Percentiles rank a stretch among this genome's conserved stretches.
Conservation (phyloP, 1,140 invertebrate genomes). For the Temnothorax nylanderi region DNA sequence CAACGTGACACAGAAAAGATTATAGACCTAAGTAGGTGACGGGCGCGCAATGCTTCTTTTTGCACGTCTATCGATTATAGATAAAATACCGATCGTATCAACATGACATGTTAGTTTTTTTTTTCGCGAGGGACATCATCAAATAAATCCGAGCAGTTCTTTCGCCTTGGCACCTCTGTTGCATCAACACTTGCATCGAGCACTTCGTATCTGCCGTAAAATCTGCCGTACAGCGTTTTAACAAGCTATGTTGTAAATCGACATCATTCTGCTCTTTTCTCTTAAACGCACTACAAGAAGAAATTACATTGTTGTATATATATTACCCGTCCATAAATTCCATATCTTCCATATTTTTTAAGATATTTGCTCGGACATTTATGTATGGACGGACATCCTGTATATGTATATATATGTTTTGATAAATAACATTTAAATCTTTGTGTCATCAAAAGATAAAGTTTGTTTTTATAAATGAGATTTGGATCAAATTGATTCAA, state of each 20-base stretch:
- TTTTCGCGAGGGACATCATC: neutral
- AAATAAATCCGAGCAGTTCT: neutral
- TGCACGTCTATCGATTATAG: neutral
- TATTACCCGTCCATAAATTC: neutral
- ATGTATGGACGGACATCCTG: too few species aligned
- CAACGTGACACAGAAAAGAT: neutral
- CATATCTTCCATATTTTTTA: too few species aligned
- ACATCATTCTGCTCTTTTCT: neutral
- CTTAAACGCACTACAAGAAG: neutral
- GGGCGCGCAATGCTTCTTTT: neutral
- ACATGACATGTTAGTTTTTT: neutral
- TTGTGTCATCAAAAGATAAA: neutral
- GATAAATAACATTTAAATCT: neutral
- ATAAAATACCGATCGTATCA: constrained; percentile 34
- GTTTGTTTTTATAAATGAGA: neutral
- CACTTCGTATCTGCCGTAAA: neutral
- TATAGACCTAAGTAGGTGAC: neutral
- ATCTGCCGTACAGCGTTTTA: neutral
- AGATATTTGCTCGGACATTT: too few species aligned
- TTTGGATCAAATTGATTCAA: neutral
- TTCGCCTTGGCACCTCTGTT: constrained; percentile 14
- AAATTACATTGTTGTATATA: neutral
- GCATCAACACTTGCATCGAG: neutral
- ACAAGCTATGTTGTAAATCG: neutral
- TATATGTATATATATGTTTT: neutral